Conservation (phyloP, 1,140 invertebrate genomes). For the Leptinotarsa lineolata region DNA sequence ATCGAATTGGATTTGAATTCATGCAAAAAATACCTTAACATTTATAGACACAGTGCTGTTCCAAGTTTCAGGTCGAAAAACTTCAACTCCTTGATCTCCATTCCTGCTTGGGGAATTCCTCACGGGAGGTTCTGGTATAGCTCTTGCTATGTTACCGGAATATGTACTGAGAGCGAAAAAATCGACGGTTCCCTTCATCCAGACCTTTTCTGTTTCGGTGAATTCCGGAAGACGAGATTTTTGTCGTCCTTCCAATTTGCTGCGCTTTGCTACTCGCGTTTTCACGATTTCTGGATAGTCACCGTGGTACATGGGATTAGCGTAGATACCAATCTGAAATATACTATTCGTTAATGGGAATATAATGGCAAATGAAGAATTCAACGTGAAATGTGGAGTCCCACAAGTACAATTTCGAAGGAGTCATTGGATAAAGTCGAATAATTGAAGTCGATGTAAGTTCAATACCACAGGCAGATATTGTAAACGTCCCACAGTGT, state of each 20-base stretch:
- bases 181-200: constrained; percentile 21
- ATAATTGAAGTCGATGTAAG: no score
- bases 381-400: no score
- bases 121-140: not conserved
- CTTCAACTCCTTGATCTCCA: not conserved
- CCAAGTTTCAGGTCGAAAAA: not conserved
- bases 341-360: not conserved
- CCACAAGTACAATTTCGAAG: no score
- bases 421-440: no score
- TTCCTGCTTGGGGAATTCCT: not conserved
- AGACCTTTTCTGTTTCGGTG: constrained; percentile 24
- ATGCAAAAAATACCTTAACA: no score
- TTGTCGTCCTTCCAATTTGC: constrained; percentile 14
- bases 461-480: no score
- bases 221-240: constrained; percentile 28
- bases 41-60: not conserved
- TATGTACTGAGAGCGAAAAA: constrained; percentile 46
- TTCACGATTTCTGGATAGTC: constrained; percentile 30
- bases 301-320: constrained; percentile 61
- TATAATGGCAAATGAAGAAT: no score
- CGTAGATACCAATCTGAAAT: constrained; percentile 16
- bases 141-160: not conserved
- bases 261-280: constrained; percentile 3
- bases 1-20: no score
- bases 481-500: no score